Evolutionary conservation across 2,888 invertebrate species (phyloP), one percentile per base, ranked within the genome.

Genomic region (Philaethria dido): DNA sequence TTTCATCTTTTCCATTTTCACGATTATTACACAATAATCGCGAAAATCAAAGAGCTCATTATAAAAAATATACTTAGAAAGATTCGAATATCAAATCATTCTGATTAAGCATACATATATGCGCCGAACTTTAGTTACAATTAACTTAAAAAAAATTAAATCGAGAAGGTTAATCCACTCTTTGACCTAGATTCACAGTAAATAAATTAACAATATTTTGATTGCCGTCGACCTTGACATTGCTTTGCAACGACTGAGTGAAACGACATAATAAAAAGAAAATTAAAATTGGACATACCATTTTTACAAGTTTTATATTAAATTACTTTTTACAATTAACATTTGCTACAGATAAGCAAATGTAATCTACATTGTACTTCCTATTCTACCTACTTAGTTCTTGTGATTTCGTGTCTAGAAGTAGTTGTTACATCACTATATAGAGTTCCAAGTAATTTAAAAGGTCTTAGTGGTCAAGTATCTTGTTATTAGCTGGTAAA

Each of bases 211-310:
- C 22, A 18, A 18, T 16, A 42, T 59, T 52, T 54, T 48, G 57
- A 69, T 47, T 60, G 65, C 66, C 59, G 59, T 39, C 42, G 36
- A 60, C 69, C 66, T 69, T 69, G 69, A 69, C 69, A 66, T 66
- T 69, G 29, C 52, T 29, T 52, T 52, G 52, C 16, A 16, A 52
- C 29, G 16, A 52, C 52, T 13, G 42, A 42, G 25, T 44, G 29
- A 36, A 52, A 52, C 42, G 33, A 13, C 16, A 60, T 45, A 16
- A 44, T 22, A 36, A 48, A n/a, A 48, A 36, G 9, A 16, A 44
- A 57, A 14, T 20, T 42, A 8, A 36, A 36, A 16, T 4, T 2
- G 44, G n/a, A 42, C 8, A 2, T 9, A 2, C 9, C 6, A 50
- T 50, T 29, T 50, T 29, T 50, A 29, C 50, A 16, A 16, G n/a